Base-by-base conservation (phyloP, 2,113 vertebrate genomes). In the Forbesichthys agassizii region DNA sequence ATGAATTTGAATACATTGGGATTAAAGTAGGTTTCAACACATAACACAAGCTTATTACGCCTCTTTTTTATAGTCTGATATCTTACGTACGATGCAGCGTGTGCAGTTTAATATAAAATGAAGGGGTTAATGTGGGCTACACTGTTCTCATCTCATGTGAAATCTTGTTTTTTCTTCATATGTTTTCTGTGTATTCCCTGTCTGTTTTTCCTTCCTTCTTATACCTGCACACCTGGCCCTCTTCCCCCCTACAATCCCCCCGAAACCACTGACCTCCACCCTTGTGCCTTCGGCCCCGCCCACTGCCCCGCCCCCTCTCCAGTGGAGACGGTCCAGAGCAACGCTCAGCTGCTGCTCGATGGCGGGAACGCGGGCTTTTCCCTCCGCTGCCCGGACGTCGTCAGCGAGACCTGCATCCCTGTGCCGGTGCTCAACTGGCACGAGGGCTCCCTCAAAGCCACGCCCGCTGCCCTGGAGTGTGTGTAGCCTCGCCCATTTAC, bases 291-390 rank as follows among this genome's bases (percentile, higher is more conserved):
- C 83, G 74, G 59, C 65, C 59, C 70, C 69, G 59, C 65, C 75
- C 61, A 67, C 68, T 82, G 87, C 61, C 71, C 69, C 20, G 20
- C 79, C 88, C 78, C 87, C 87, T 84, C 91, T 95, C 88, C 88
- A 97, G 96, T 98, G 78, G 96, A 98, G 93, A 96, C 96, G 91
- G 91, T 98, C 93, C 96, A 98, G 94, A 96, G 93, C 94, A 95
- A 94, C 86, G 94, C 95, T 68, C 93, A 94, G 90, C 94, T 98
- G 90, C 92, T 98, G 77, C 92, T 95, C 92, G 96, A 98, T 91
- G 94, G 93, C 54, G 94, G 93, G 69, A 91, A 89, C 86, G 89
- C 93, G 2, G 27, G 27, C 79, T 85, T 94, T 73, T 92, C 93
- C 85, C 90, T 94, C 83, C 96, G 95, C 88, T 94, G 92, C 87